Evolutionary conservation across 2,888 invertebrate species (phyloP).

Genomic region (Nebria salina): DNA sequence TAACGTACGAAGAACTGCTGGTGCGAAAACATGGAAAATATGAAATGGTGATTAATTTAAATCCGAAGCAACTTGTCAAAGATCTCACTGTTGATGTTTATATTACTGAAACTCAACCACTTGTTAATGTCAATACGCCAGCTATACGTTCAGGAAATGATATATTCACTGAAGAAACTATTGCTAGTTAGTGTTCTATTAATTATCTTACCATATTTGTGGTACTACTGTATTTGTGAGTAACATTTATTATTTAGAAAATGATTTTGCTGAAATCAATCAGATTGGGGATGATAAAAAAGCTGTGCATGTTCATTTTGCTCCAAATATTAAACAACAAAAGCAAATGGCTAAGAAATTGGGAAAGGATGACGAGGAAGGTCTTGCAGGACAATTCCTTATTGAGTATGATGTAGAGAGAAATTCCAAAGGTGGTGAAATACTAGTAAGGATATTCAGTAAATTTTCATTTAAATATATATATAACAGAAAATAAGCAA

Average conservation of each 20-base stretch:
- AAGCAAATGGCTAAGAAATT: slow-evolving; percentile 26
- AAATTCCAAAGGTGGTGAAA: slow-evolving; percentile 62
- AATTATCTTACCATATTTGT: slow-evolving; percentile 59
- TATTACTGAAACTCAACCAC: slow-evolving; percentile 71
- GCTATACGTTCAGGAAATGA: slow-evolving; percentile 73
- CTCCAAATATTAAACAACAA: slow-evolving; percentile 30
- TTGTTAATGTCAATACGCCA: slow-evolving; percentile 71
- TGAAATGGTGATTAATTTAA: slow-evolving; percentile 74
- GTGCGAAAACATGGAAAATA: slow-evolving; percentile 72
- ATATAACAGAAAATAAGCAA: neutral
- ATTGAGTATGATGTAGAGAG: slow-evolving; percentile 71
- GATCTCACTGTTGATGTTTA: slow-evolving; percentile 71
- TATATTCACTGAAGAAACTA: slow-evolving; percentile 62
- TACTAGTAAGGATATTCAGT: slow-evolving; percentile 43
- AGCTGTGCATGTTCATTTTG: slow-evolving; percentile 27
- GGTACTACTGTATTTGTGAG: neutral
- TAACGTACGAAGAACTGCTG: slow-evolving; percentile 79
- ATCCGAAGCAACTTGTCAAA: slow-evolving; percentile 74
- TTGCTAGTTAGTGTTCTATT: slow-evolving; percentile 11
- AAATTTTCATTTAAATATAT: neutral
- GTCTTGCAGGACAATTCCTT: slow-evolving; percentile 68
- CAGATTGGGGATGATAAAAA: slow-evolving; percentile 10
- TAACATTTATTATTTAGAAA: slow-evolving; percentile 16
- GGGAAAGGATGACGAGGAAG: slow-evolving; percentile 53
- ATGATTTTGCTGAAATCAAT: slow-evolving; percentile 32